Evolutionary conservation across 2,888 invertebrate genomes (phyloP).

Genomic region (Falcaria lacertinaria): DNA sequence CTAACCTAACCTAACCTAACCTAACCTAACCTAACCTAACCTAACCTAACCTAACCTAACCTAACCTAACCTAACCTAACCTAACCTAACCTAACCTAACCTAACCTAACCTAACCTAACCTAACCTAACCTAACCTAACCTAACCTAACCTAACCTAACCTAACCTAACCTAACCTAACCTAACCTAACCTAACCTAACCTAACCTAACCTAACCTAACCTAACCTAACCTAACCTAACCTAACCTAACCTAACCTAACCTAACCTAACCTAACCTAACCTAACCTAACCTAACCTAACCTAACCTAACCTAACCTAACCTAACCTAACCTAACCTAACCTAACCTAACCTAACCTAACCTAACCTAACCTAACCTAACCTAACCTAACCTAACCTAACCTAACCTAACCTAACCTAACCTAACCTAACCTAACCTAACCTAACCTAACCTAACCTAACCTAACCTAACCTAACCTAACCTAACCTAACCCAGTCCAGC

Average conservation of each 20-base stretch:
- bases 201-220: conserved; percentile 10
- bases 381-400: conserved; percentile 12
- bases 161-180: conserved; percentile 16
- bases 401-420: conserved; percentile 12
- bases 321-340: conserved; percentile 8
- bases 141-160: conserved; percentile 16
- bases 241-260: conserved; percentile 20
- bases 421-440: conserved; percentile 17
- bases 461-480: conserved; percentile 15
- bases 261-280: conserved; percentile 12
- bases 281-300: conserved; percentile 12
- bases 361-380: conserved; percentile 11
- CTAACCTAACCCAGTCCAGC: conserved; percentile 15
- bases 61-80: conserved; percentile 24
- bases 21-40: conserved; percentile 23
- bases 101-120: conserved; percentile 24
- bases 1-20: conserved; percentile 21
- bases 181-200: conserved; percentile 11
- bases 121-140: conserved; percentile 21
- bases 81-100: conserved; percentile 24
- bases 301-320: conserved; percentile 12
- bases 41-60: conserved; percentile 24
- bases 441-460: conserved; percentile 17
- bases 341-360: conserved; percentile 12
- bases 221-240: conserved; percentile 13